A percentile compares a stretch with the other conserved stretches of the same genome.
These are phyloP conservation scores for Halcyon chelicuti DNA, from an alignment of 2,797 vertebrate species.

Conservation along the genomic window DNA sequence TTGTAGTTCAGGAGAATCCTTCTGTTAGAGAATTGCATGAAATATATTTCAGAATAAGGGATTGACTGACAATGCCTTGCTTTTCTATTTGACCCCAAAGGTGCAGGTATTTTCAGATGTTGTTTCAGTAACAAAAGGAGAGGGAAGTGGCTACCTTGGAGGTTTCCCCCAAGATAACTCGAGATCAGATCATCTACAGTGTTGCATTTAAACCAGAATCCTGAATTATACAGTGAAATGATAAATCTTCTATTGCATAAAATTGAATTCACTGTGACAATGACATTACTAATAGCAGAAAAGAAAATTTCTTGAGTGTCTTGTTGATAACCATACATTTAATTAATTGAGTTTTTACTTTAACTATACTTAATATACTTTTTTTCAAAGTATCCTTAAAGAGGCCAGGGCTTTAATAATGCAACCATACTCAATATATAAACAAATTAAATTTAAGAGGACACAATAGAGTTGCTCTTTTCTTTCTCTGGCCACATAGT, in stretches of 20 bases:
- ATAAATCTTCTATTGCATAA: background rate
- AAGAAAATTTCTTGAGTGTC: background rate
- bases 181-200: background rate
- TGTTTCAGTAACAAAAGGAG: background rate
- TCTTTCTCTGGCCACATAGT: background rate
- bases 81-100: background rate
- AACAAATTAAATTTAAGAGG: background rate
- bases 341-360: background rate
- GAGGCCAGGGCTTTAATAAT: background rate
- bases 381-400: background rate
- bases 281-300: background rate
- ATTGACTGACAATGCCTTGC: background rate
- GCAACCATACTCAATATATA: background rate
- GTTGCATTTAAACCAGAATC: background rate
- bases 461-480: background rate
- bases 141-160: background rate
- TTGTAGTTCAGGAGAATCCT: background rate
- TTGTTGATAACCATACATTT: background rate
- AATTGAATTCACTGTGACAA: background rate
- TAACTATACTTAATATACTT: background rate
- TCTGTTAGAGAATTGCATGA: background rate
- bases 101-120: background rate
- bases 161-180: background rate
- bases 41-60: background rate
- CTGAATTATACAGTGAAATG: background rate